Evolutionary conservation across 2,888 invertebrate genomes (phyloP).

Genomic region (Thera britannica): DNA sequence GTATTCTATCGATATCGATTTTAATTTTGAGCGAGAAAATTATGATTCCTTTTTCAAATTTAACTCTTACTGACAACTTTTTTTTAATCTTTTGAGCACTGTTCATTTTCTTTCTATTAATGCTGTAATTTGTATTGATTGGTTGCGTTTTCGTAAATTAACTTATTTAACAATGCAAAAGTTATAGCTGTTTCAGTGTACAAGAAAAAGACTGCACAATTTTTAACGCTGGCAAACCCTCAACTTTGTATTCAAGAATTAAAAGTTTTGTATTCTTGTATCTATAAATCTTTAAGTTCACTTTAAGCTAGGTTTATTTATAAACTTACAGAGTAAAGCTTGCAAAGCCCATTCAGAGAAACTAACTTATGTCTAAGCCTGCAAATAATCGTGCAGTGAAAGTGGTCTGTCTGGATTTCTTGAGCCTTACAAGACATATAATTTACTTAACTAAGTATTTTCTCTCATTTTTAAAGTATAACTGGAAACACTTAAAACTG

Average conservation of each 20-base stretch:
- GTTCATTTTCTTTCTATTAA: too few relatives aligned
- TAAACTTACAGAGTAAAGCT: conserved; percentile 14
- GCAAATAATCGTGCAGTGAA: conserved; percentile 29
- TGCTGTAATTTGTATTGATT: too few relatives aligned
- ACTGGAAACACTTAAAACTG: background rate
- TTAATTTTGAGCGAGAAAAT: background rate
- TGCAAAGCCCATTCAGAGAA: conserved; percentile 23
- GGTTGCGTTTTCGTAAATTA: too few relatives aligned
- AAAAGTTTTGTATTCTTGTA: background rate
- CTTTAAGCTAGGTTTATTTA: conserved; percentile 10
- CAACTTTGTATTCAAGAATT: background rate
- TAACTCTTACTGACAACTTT: background rate
- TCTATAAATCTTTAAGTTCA: background rate
- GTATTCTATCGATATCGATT: conserved; percentile 16
- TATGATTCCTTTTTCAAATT: background rate
- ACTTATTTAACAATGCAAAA: too few relatives aligned
- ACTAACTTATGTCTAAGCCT: conserved; percentile 22
- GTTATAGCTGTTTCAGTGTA: too few relatives aligned
- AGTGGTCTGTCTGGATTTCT: conserved; percentile 27
- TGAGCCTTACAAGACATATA: conserved; percentile 14
- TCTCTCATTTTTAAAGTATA: background rate
- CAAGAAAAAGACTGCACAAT: too few relatives aligned
- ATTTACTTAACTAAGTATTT: conserved; percentile 16
- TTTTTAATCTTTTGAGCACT: background rate
- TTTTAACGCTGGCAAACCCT: too few relatives aligned